Base-by-base conservation (phyloP, 2,888 invertebrate genomes). In the Cremastinae sp. region DNA sequence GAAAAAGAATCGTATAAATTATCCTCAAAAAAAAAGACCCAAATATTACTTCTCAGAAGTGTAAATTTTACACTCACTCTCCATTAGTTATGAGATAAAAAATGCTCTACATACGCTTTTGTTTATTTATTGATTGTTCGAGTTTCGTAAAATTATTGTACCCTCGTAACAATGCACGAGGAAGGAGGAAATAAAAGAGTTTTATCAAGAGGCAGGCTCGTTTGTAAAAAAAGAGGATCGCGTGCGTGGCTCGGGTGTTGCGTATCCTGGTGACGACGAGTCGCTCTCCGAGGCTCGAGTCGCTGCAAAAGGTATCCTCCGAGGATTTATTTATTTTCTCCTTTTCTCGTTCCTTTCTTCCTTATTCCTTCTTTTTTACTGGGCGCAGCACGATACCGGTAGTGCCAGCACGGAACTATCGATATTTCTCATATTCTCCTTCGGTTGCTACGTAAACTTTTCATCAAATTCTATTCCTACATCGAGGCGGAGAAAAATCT, bases 231-330 rank as follows among this genome's bases (percentile, higher is more conserved):
- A 43, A 41, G 51, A 71, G 64, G 65, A 79, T 80, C 75, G 80
- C 80, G 79, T 79, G 79, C 71, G 62, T 72, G 73, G 39, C 58
- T 76, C 68, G 55, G 68, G 79, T n/a, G n/a, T 78, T 78, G 77
- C 76, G 74, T 71, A 69, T 65, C 9, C 12, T 4, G 7, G 41
- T 28, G 22, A 41, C 35, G 35, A 41, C 55, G 49, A 12, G 10
- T 28, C 28, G 28, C 28, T 28, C 28, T 28, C 28, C 2, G 12
- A 10, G 14, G 2, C 12, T 41, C 41, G 45, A 45, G 1, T 0
- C 14, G 10, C 28, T n/a, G n/a, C n/a, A n/a, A n/a, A n/a, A n/a
- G 28, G 28, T 2, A 28, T 28, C 28, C 28, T 28, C 28, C 28
- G 28, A 28, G 2, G 28, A 28, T 28, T n/a, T 28, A 28, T 28